Percentiles rank a stretch among this genome's conserved stretches.
phyloP scores from a whole-genome alignment of 2,113 vertebrate genomes.

The Asarcornis scutulata region DNA sequence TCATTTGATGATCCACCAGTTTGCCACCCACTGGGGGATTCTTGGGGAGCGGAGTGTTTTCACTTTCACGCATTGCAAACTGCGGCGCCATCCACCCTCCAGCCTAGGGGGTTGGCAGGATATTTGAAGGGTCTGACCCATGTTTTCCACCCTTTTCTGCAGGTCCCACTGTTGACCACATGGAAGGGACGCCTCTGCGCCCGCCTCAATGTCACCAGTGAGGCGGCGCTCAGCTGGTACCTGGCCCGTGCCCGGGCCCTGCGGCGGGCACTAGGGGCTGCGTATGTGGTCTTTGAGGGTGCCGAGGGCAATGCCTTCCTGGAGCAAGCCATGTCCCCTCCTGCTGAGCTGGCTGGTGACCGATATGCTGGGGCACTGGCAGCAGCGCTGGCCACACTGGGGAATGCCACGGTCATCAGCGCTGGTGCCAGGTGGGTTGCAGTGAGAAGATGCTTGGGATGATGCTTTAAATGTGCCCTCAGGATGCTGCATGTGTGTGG shows the following conservation, averaged over 20 bases:
- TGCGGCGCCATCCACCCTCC: neutral
- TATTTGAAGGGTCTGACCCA: neutral
- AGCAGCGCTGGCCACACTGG: constrained; percentile 76
- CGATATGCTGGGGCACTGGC: constrained; percentile 79
- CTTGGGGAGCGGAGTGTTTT: neutral
- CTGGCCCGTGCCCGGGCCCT: constrained; percentile 79
- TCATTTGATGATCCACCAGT: accelerated
- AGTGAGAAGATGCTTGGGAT: accelerated
- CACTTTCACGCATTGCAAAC: accelerated
- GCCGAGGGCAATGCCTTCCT: constrained; percentile 81
- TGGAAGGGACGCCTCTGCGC: constrained; percentile 86
- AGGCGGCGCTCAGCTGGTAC: constrained; percentile 83
- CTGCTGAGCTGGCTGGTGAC: constrained; percentile 65
- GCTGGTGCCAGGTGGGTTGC: constrained; percentile 81
- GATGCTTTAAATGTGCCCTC: accelerated
- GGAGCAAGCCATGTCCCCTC: constrained; percentile 75
- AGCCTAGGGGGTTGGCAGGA: accelerated
- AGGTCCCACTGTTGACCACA: constrained; percentile 85
- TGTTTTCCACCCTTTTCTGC: accelerated
- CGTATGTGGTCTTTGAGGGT: constrained; percentile 82
- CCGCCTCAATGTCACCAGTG: constrained; percentile 85
- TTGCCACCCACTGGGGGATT: accelerated
- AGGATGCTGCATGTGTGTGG: accelerated
- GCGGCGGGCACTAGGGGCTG: constrained; percentile 78
- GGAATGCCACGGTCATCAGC: constrained; percentile 81